Evolutionary conservation across 1,140 invertebrate genomes (phyloP).

Genomic region (Antheraea pernyi): DNA sequence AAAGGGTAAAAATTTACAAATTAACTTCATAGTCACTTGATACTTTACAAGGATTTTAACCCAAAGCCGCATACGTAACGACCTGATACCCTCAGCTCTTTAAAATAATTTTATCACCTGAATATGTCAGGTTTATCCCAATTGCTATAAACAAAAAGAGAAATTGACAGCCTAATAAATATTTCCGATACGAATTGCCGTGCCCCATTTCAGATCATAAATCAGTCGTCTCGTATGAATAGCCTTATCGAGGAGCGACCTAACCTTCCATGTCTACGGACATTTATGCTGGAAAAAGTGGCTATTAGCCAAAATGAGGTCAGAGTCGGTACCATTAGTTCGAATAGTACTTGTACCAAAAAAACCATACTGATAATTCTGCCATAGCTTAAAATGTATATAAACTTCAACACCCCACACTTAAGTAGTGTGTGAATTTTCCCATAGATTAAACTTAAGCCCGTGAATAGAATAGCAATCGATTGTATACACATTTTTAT

Average conservation of each 20-base stretch:
- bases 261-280: neutral
- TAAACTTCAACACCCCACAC: neutral
- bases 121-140: neutral
- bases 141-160: neutral
- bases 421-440: neutral
- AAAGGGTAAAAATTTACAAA: too few species aligned
- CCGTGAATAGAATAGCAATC: neutral
- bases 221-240: neutral
- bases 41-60: too few species aligned
- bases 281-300: neutral
- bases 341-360: neutral
- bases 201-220: neutral
- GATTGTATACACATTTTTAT: neutral
- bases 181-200: slow-evolving; percentile 2
- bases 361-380: neutral
- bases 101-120: too few species aligned
- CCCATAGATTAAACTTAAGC: neutral
- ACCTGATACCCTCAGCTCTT: too few species aligned
- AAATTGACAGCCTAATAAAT: neutral
- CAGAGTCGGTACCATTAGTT: neutral
- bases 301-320: neutral
- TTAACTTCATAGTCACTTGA: too few species aligned
- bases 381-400: neutral
- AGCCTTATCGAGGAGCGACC: neutral
- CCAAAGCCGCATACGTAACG: too few species aligned